These are phyloP conservation scores for Drosophila nikananu DNA, from an alignment of 1,140 invertebrate species.

Conservation along the genomic window DNA sequence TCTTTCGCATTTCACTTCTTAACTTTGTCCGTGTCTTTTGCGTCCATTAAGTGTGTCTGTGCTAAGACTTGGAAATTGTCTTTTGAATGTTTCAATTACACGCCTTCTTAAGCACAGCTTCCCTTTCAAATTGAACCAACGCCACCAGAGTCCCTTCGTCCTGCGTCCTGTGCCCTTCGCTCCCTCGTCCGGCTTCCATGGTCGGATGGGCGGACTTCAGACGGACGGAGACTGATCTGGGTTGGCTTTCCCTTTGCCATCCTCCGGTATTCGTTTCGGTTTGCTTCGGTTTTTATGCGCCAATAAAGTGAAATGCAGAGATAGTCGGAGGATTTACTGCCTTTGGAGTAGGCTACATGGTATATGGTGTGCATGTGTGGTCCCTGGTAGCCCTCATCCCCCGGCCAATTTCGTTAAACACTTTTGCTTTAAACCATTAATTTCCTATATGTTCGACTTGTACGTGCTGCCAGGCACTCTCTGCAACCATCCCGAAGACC, in stretches of 20 bases:
- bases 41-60: constrained; percentile 85
- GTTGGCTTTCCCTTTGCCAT: constrained; percentile 30
- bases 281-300: constrained; percentile 73
- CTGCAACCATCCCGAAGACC: constrained; percentile 34
- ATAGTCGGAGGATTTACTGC: constrained; percentile 80
- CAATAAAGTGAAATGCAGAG: constrained; percentile 81
- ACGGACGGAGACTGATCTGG: constrained; percentile 48
- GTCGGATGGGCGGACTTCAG: constrained; percentile 42
- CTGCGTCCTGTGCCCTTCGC: constrained; percentile 1
- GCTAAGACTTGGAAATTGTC: constrained; percentile 85
- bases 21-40: constrained; percentile 79
- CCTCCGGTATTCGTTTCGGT: constrained; percentile 40
- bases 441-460: constrained; percentile 79
- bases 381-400: constrained; percentile 9
- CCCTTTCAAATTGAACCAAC: constrained; percentile 81
- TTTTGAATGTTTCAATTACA: constrained; percentile 86
- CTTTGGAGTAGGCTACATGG: constrained; percentile 58
- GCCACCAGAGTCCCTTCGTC: constrained; percentile 27
- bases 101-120: constrained; percentile 86
- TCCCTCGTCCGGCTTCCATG: constrained; percentile 27
- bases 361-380: constrained; percentile 46
- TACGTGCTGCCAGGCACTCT: constrained; percentile 54
- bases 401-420: constrained; percentile 78
- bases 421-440: constrained; percentile 85
- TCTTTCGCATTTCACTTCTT: constrained; percentile 82